A percentile compares a stretch with the other conserved stretches of the same genome.
Evolutionary conservation across 2,797 vertebrate genomes (phyloP).

Genomic region (Orientallactaga sibirica): DNA sequence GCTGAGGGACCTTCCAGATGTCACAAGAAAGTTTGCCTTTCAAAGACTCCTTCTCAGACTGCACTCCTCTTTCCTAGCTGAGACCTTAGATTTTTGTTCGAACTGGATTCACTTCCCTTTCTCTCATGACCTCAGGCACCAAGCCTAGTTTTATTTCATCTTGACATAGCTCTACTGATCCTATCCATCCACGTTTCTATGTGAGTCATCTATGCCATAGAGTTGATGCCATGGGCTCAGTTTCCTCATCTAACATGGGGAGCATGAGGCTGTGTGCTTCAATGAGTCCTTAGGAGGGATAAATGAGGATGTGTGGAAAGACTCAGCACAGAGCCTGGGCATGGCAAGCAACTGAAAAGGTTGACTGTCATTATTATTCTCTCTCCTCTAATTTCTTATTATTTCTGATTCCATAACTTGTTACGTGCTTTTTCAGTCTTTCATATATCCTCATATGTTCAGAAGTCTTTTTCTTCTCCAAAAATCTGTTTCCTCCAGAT

Average conservation of each 20-base stretch:
- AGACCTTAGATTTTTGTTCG: slow-evolving; percentile 11
- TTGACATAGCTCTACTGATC: background rate
- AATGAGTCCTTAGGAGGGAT: background rate
- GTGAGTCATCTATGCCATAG: background rate
- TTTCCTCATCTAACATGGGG: background rate
- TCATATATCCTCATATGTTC: slow-evolving; percentile 70
- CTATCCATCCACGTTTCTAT: background rate
- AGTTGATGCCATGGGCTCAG: background rate
- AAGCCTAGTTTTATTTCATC: background rate
- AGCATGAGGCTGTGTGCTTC: background rate
- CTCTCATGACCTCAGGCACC: background rate
- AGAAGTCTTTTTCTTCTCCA: slow-evolving; percentile 63
- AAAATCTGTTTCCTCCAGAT: slow-evolving; percentile 80
- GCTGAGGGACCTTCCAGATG: background rate
- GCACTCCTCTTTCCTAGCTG: background rate
- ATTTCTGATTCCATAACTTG: slow-evolving; percentile 60
- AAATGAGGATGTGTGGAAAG: background rate
- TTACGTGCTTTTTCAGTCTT: slow-evolving; percentile 65
- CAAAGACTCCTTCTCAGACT: background rate
- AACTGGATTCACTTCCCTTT: background rate
- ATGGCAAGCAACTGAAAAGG: background rate
- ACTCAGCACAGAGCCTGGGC: background rate
- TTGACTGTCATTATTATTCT: slow-evolving; percentile 1
- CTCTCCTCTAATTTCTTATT: slow-evolving; percentile 32
- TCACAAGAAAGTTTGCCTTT: background rate